Evolutionary conservation across 2,113 vertebrate species (phyloP).

Genomic region (Trogon surrucura): DNA sequence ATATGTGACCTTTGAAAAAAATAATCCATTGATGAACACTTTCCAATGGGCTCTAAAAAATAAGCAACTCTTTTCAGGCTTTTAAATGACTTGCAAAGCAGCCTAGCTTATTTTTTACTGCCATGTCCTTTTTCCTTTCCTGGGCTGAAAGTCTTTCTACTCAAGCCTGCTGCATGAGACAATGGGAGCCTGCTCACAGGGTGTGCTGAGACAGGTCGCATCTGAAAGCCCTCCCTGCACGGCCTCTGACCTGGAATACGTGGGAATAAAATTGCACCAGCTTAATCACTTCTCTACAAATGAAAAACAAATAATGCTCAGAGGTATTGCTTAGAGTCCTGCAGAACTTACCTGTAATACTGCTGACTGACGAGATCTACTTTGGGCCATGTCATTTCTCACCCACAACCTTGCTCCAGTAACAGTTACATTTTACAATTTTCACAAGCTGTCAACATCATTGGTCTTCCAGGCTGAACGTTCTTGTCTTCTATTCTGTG

Average conservation of each 20-base stretch:
- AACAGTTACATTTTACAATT: constrained; percentile 24
- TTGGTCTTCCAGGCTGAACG: neutral
- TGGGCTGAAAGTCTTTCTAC: neutral
- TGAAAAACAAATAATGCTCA: neutral
- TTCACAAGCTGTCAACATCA: constrained; percentile 45
- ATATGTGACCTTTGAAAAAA: neutral
- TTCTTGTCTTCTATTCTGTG: neutral
- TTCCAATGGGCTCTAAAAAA: neutral
- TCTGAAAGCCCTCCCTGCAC: neutral
- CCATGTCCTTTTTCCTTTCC: neutral
- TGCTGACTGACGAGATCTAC: neutral
- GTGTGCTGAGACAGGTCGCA: neutral
- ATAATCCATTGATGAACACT: constrained; percentile 1
- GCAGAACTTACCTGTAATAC: neutral
- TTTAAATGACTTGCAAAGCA: neutral
- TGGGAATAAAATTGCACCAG: neutral
- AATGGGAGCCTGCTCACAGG: neutral
- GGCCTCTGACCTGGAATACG: neutral
- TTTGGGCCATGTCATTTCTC: neutral
- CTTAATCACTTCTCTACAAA: neutral
- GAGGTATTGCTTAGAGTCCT: neutral
- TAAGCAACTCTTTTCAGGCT: neutral
- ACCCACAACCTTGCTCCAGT: constrained; percentile 12
- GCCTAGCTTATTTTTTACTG: neutral
- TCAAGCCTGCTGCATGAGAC: neutral